Conservation (phyloP, 1,140 invertebrate genomes). For the Chlorops oryzae region DNA sequence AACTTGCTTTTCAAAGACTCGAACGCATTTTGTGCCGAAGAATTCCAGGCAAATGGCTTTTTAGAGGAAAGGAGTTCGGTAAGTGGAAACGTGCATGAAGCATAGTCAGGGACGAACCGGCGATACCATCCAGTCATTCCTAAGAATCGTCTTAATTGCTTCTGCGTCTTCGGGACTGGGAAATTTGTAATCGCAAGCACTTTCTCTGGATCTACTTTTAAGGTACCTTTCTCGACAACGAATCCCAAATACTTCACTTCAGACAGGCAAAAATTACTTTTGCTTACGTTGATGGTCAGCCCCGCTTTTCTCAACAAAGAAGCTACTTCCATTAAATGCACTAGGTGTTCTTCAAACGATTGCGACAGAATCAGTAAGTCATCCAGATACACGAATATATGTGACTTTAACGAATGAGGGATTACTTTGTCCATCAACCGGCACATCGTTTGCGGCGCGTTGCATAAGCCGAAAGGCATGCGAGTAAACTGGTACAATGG, state of each 20-base stretch:
- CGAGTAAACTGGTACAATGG: constrained; percentile 1
- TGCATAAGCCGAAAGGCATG: constrained; percentile 4
- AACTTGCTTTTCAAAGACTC: constrained; percentile 14
- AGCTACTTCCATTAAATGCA: too few relatives aligned
- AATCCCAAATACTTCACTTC: constrained; percentile 14
- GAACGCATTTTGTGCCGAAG: too few relatives aligned
- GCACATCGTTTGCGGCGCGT: background rate
- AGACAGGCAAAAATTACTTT: constrained; percentile 43
- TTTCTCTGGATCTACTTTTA: constrained; percentile 17
- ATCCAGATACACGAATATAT: constrained; percentile 29
- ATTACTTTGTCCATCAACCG: too few relatives aligned
- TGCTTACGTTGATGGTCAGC: constrained; percentile 47
- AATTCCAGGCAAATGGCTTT: constrained; percentile 21
- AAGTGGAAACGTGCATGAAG: background rate
- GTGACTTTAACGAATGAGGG: background rate
- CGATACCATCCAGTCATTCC: constrained; percentile 8
- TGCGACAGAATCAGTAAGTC: constrained; percentile 49
- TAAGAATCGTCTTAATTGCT: constrained; percentile 17
- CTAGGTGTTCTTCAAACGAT: too few relatives aligned
- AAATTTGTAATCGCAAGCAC: constrained; percentile 16
- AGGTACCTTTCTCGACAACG: constrained; percentile 2
- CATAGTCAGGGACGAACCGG: constrained; percentile 4
- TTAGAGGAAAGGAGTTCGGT: constrained; percentile 5
- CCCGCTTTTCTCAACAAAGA: constrained; percentile 36
- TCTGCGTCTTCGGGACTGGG: constrained; percentile 15